Percentiles rank a stretch among this genome's conserved stretches.
These are phyloP conservation scores for Umimayanthus kanabou DNA, from an alignment of 92 coral and sea anemone genomes.

Conservation along the genomic window DNA sequence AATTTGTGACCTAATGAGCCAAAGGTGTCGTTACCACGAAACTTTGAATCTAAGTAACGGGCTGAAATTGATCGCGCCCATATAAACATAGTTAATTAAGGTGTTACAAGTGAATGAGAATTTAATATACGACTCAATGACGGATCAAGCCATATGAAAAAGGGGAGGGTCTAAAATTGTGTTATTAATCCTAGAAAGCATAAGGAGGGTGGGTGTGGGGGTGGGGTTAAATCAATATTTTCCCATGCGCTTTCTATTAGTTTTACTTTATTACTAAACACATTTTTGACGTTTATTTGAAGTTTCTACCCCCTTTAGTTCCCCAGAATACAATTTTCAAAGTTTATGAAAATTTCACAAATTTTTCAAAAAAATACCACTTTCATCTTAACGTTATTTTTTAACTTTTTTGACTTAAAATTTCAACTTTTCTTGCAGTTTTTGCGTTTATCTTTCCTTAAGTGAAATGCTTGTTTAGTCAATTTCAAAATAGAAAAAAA, in stretches of 20 bases:
- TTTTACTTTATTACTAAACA: slow-evolving; percentile 41
- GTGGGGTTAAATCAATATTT: too few species aligned
- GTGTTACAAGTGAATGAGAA: too few species aligned
- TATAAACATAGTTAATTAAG: too few species aligned
- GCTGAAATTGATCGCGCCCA: too few species aligned
- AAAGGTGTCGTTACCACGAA: too few species aligned
- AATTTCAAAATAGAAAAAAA: neutral
- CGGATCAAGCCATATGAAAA: too few species aligned
- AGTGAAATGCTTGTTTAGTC: slow-evolving; percentile 39
- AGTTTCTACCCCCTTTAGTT: slow-evolving; percentile 9
- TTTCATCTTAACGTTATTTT: slow-evolving; percentile 44
- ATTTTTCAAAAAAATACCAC: slow-evolving; percentile 27
- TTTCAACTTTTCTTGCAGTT: slow-evolving; percentile 44
- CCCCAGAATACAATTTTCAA: slow-evolving; percentile 37
- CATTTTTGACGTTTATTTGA: slow-evolving; percentile 44
- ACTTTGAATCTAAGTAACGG: too few species aligned
- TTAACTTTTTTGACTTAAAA: slow-evolving; percentile 39
- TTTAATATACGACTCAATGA: too few species aligned
- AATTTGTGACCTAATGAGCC: too few species aligned
- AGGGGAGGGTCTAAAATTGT: too few species aligned
- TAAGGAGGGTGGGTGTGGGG: too few species aligned
- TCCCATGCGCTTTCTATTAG: slow-evolving; percentile 40
- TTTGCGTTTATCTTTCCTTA: slow-evolving; percentile 41
- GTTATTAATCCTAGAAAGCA: too few species aligned
- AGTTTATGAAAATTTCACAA: slow-evolving; percentile 27